A percentile compares a stretch with the other conserved stretches of the same genome.
Conservation (phyloP, 2,797 vertebrate species). For the Octomys mimax region DNA sequence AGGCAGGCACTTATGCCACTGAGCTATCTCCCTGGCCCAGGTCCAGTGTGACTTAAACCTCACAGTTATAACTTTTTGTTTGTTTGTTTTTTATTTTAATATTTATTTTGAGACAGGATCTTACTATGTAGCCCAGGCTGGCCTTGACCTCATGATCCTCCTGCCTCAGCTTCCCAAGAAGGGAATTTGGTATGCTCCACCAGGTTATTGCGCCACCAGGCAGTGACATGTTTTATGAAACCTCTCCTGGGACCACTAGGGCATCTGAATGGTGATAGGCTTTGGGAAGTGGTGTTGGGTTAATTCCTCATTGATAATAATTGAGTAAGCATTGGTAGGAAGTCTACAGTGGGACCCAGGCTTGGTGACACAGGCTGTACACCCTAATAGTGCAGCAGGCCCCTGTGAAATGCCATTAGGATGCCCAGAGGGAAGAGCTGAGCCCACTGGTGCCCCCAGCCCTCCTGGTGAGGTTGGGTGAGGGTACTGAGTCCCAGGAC, state of each 20-base stretch:
- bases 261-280: conserved; percentile 11
- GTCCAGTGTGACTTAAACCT: not conserved
- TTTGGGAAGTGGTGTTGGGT: conserved; percentile 40
- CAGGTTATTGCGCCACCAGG: not conserved
- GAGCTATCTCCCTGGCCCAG: not conserved
- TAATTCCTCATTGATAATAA: conserved; percentile 41
- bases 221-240: not conserved
- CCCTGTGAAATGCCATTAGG: too few species aligned
- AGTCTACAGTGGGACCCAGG: not conserved
- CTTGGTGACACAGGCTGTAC: not conserved
- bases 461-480: not conserved
- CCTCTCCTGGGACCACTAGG: not conserved
- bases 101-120: not conserved
- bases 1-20: too few species aligned
- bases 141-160: not conserved
- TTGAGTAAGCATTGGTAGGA: not conserved
- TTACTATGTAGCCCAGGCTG: not conserved
- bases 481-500: not conserved
- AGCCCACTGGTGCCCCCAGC: not conserved
- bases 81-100: not conserved
- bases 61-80: conserved; percentile 26
- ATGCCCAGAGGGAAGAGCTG: not conserved
- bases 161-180: not conserved
- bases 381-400: too few species aligned
- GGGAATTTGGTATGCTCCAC: not conserved